A percentile compares a stretch with the other conserved stretches of the same genome.
These are phyloP conservation scores for Parasteatoda lunata DNA, from an alignment of 2,888 invertebrate species.

Conservation along the genomic window DNA sequence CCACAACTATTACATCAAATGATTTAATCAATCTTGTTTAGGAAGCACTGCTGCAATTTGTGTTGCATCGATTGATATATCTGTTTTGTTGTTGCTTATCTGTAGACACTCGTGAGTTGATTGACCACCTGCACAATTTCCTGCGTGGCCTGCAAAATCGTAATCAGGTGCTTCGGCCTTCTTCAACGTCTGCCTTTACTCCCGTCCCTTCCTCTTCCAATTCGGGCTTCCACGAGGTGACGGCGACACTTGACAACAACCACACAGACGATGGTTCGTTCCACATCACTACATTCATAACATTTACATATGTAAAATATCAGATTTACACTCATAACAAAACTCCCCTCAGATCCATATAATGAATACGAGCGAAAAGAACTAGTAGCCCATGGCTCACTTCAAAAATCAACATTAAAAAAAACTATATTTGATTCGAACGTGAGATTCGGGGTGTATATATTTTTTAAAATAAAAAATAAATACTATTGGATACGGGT, in stretches of 20 bases:
- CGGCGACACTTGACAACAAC: slow-evolving; percentile 4
- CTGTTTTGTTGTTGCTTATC: slow-evolving; percentile 3
- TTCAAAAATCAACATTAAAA: too few species aligned
- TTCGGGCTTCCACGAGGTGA: slow-evolving; percentile 52
- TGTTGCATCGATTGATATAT: background rate
- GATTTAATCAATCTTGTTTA: background rate
- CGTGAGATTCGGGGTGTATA: too few species aligned
- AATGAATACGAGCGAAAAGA: too few species aligned
- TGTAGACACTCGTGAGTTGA: slow-evolving; percentile 63
- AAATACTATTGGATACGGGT: too few species aligned
- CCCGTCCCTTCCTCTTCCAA: slow-evolving; percentile 55
- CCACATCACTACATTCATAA: background rate
- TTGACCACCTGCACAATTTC: slow-evolving; percentile 67
- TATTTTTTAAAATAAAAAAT: too few species aligned
- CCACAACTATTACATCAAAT: too few species aligned
- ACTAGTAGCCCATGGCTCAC: too few species aligned
- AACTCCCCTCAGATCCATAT: too few species aligned
- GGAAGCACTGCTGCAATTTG: slow-evolving; percentile 4
- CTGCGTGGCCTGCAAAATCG: slow-evolving; percentile 65
- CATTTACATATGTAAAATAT: too few species aligned
- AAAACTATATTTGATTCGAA: too few species aligned
- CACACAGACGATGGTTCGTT: slow-evolving; percentile 23
- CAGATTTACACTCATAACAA: too few species aligned
- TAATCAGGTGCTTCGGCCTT: slow-evolving; percentile 59
- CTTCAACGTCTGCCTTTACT: slow-evolving; percentile 62